Evolutionary conservation across 2,888 invertebrate genomes (phyloP).

Genomic region (Mythimna ferrago): DNA sequence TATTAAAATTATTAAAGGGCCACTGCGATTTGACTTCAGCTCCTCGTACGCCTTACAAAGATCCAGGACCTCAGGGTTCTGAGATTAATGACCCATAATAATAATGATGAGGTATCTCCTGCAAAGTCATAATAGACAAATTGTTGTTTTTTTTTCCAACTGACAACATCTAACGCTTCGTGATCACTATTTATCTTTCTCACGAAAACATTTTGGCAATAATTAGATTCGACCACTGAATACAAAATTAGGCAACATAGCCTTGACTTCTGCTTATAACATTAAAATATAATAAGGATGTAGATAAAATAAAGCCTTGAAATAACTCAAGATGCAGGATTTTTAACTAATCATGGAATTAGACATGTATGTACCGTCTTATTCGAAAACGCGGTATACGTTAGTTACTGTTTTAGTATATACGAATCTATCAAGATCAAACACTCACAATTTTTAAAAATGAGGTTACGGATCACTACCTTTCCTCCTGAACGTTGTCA

Average conservation of each 20-base stretch:
- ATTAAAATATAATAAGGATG: conserved; percentile 59
- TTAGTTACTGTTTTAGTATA: too few species aligned
- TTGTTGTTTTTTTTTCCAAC: not conserved
- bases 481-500: too few species aligned
- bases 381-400: too few species aligned
- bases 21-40: too few species aligned
- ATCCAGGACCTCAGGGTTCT: too few species aligned
- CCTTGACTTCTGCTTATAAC: conserved; percentile 58
- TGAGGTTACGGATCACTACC: too few species aligned
- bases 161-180: not conserved
- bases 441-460: too few species aligned
- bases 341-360: conserved; percentile 22
- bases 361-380: not conserved
- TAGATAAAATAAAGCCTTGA: conserved; percentile 46
- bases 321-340: conserved; percentile 36
- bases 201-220: conserved; percentile 29
- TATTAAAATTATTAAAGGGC: too few species aligned
- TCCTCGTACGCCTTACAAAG: too few species aligned
- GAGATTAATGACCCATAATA: too few species aligned
- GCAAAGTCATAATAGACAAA: not conserved
- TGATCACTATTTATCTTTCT: conserved; percentile 17
- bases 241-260: conserved; percentile 28
- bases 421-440: too few species aligned
- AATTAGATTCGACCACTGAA: conserved; percentile 33
- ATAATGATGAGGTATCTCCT: not conserved